Percentiles rank a stretch among this genome's conserved stretches.
phyloP scores from a whole-genome alignment of 2,797 vertebrate species.

The Xiphorhynchus erythropygius region DNA sequence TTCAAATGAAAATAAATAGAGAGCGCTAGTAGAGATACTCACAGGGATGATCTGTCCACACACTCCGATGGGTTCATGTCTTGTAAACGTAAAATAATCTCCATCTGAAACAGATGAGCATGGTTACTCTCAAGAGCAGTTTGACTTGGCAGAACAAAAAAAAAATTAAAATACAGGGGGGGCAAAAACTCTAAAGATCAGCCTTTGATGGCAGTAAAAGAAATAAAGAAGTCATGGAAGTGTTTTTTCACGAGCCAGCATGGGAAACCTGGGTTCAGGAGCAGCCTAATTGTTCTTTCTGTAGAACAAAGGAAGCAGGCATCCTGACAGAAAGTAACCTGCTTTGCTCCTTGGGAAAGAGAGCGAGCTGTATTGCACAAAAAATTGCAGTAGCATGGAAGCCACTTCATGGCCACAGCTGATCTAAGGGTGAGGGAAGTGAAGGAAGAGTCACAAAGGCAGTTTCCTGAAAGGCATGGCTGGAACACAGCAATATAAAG shows the following conservation, averaged over 20 bases:
- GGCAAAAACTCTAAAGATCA: constrained; percentile 3
- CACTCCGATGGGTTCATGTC: constrained; percentile 96
- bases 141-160: constrained; percentile 57
- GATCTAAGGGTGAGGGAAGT: neutral
- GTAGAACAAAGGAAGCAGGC: constrained; percentile 21
- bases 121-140: constrained; percentile 65
- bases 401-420: neutral
- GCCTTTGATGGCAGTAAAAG: constrained; percentile 48
- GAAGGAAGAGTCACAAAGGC: neutral
- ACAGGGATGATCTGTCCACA: constrained; percentile 99
- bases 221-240: constrained; percentile 49
- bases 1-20: constrained; percentile 80
- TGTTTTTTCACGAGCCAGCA: constrained; percentile 17
- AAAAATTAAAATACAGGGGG: constrained; percentile 15
- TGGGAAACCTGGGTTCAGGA: constrained; percentile 39
- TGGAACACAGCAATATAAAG: neutral
- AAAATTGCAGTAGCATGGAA: neutral
- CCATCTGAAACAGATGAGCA: constrained; percentile 87
- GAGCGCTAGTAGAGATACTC: constrained; percentile 79
- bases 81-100: constrained; percentile 97
- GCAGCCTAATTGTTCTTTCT: constrained; percentile 35
- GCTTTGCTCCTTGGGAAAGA: neutral
- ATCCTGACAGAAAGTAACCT: constrained; percentile 1
- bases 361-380: neutral
- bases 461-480: neutral